Conservation (phyloP, 2,797 vertebrate species). For the Danio choprae region DNA sequence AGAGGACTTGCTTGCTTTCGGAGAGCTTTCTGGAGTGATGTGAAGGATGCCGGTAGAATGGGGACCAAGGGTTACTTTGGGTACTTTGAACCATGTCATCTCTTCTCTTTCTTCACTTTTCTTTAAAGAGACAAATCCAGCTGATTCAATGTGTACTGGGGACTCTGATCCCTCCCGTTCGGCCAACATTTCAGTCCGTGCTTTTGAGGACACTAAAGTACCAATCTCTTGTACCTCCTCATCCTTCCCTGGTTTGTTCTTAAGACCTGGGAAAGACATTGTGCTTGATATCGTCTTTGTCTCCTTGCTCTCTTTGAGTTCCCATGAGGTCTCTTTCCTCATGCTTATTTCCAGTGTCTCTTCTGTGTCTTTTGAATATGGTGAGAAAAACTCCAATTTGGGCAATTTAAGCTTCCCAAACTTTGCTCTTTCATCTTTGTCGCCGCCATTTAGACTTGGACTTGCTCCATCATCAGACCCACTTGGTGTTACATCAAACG, state of each 20-base stretch:
- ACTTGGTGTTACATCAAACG: conserved; percentile 58
- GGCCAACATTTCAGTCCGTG: conserved; percentile 76
- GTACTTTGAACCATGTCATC: conserved; percentile 82
- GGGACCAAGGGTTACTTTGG: conserved; percentile 82
- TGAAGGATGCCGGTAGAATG: conserved; percentile 78
- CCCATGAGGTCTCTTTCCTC: conserved; percentile 62
- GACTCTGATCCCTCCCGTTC: conserved; percentile 75
- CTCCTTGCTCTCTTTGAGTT: conserved; percentile 49
- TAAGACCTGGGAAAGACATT: conserved; percentile 66
- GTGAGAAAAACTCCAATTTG: conserved; percentile 81
- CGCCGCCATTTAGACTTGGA: conserved; percentile 65
- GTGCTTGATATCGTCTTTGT: conserved; percentile 69
- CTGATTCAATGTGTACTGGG: conserved; percentile 63
- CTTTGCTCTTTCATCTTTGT: conserved; percentile 68
- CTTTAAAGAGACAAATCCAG: conserved; percentile 69
- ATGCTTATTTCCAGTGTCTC: conserved; percentile 60
- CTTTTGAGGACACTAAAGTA: conserved; percentile 72
- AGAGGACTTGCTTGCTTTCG: conserved; percentile 67
- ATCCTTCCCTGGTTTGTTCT: conserved; percentile 60
- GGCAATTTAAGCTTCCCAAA: conserved; percentile 80
- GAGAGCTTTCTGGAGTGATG: conserved; percentile 76
- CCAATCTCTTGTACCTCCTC: conserved; percentile 35
- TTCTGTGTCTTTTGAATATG: conserved; percentile 71
- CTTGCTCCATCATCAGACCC: conserved; percentile 59
- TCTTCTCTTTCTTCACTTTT: conserved; percentile 72